Conservation (phyloP, 2,113 vertebrate genomes). For the Hypocryptadius cinnamomeus region DNA sequence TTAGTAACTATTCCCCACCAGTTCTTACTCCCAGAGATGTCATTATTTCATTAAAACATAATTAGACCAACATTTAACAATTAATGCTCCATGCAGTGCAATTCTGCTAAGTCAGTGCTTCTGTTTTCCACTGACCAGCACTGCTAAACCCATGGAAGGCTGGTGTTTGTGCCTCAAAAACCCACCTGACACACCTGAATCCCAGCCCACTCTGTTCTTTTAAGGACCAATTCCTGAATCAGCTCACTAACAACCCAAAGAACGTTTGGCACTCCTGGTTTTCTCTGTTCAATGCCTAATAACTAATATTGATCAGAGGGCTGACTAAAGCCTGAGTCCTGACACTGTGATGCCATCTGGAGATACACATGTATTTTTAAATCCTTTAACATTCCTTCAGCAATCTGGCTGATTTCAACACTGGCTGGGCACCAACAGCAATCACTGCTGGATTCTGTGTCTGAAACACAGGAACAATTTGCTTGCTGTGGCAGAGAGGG, state of each 20-base stretch:
- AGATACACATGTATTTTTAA: neutral
- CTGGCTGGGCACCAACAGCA: neutral
- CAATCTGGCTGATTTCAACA: neutral
- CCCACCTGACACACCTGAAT: accelerated
- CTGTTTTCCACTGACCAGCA: neutral
- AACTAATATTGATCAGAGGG: neutral
- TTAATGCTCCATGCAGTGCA: neutral
- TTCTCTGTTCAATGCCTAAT: neutral
- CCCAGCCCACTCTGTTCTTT: neutral
- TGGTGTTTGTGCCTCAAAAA: neutral
- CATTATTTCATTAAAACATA: neutral
- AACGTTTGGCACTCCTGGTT: neutral
- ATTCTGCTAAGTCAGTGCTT: neutral
- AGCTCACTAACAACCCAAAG: neutral
- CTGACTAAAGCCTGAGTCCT: neutral
- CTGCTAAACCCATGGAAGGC: neutral
- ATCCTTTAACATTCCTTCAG: neutral
- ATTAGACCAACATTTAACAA: neutral
- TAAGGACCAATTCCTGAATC: neutral
- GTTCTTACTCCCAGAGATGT: neutral
- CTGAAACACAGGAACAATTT: neutral
- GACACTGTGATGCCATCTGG: neutral
- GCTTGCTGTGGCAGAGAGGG: neutral
- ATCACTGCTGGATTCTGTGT: neutral
- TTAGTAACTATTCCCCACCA: neutral